Base-by-base conservation (phyloP, 2,113 vertebrate species). In the Tyrannus savana region DNA sequence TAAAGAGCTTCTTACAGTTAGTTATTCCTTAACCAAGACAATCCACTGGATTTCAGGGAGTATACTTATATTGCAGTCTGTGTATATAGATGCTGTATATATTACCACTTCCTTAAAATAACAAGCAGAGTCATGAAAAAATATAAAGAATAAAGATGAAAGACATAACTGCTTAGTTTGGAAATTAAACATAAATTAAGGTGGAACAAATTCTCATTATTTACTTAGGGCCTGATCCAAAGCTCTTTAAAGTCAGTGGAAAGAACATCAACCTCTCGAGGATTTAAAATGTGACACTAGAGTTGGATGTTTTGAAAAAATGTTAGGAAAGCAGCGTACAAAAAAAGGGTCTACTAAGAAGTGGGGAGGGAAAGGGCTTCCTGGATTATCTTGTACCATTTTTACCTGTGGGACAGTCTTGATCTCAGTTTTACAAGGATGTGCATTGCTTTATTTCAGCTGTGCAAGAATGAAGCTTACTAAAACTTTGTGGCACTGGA, bases 81-180 rank as follows among this genome's bases (percentile, higher is more conserved):
- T 93, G 77, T 95, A 93, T 96, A 94, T 71, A 87, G 93, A 95
- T 96, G 89, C 82, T 95, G 93, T 96, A 87, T 95, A 95, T 94
- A 95, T 94, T 97, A 95, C 64, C 79, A 49, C 58, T 93, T 95
- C 93, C 95, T 97, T 97, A 96, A 95, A 94, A 96, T 97, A 97
- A 97, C 95, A 97, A 96, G 50, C 77, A 97, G 87, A 96, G 47
- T 74, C 67, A 96, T 90, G 79, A 95, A 93, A 96, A 95, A 95
- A 84, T 72, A 92, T 68, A 86, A 87, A 88, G 74, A 93, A 89
- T 87, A 95, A 92, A 96, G 91, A 97, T 96, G 86, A 97, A 95
- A 97, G 93, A 87, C 62, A 27, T 60, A 92, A 91, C 35, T 77
- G 72, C 78, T 91, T 92, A 76, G 78, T 84, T 95, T 91, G 81